A percentile compares a stretch with the other conserved stretches of the same genome.
Conservation (phyloP, 1,140 invertebrate species). For the Halyomorpha halys region DNA sequence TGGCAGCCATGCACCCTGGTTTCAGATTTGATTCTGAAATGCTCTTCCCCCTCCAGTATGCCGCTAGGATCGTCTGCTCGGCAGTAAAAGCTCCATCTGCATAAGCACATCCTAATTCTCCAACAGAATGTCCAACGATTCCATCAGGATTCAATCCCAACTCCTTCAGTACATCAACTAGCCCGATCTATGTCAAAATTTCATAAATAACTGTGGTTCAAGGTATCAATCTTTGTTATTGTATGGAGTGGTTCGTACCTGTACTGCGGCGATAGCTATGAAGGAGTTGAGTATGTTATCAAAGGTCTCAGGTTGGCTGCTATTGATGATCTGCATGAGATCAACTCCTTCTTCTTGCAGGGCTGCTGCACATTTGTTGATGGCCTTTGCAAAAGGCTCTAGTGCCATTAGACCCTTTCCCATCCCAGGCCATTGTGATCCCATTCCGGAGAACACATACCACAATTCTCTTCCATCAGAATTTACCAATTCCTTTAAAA, state of each 20-base stretch:
- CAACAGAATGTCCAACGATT: conserved; percentile 91
- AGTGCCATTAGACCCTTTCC: conserved; percentile 70
- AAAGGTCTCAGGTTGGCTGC: conserved; percentile 60
- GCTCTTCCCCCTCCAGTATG: conserved; percentile 82
- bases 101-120: conserved; percentile 91
- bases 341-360: conserved; percentile 68
- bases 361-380: conserved; percentile 62
- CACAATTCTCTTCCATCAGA: conserved; percentile 67
- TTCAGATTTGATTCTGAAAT: conserved; percentile 68
- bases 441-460: conserved; percentile 95
- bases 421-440: conserved; percentile 93
- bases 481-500: too few relatives aligned
- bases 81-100: conserved; percentile 87
- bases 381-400: conserved; percentile 64
- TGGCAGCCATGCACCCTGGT: conserved; percentile 40
- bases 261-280: conserved; percentile 86
- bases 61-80: conserved; percentile 84
- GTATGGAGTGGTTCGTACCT: conserved; percentile 41
- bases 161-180: conserved; percentile 69
- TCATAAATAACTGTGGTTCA: too few relatives aligned
- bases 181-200: conserved; percentile 50
- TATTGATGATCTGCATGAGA: conserved; percentile 67
- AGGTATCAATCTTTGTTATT: too few relatives aligned
- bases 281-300: conserved; percentile 81
- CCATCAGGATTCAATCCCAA: conserved; percentile 79